Evolutionary conservation across 2,797 vertebrate species (phyloP).

Genomic region (Naso thynnoides): DNA sequence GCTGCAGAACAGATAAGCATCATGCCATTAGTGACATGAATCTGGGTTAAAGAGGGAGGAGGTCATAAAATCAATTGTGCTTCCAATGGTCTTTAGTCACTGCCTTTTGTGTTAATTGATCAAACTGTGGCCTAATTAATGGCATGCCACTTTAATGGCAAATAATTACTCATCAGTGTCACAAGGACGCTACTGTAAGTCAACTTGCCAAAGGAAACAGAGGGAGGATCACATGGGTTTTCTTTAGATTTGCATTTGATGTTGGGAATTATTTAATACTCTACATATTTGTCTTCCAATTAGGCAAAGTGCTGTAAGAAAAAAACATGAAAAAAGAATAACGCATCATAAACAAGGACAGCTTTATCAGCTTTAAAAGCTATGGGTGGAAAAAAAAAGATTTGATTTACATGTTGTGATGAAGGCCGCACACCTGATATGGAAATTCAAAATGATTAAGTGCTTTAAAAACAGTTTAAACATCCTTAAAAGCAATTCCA

Average conservation of each 20-base stretch:
- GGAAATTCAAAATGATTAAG: background rate
- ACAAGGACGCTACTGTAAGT: constrained; percentile 25
- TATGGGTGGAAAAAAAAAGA: background rate
- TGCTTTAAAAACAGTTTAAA: constrained; percentile 2
- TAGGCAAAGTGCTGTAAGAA: constrained; percentile 9
- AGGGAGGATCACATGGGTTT: background rate
- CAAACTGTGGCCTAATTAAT: constrained; percentile 52
- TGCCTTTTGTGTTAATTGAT: constrained; percentile 52
- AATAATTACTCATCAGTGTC: constrained; percentile 42
- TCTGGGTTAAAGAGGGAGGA: constrained; percentile 20
- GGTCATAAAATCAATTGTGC: constrained; percentile 56
- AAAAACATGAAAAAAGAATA: background rate
- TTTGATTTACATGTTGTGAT: background rate
- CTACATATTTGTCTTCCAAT: background rate
- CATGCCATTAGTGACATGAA: constrained; percentile 22
- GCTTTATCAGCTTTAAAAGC: constrained; percentile 1
- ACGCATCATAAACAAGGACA: constrained; percentile 26
- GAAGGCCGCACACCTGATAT: background rate
- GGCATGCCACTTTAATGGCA: constrained; percentile 28
- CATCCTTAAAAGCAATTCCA: background rate
- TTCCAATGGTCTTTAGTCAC: constrained; percentile 31
- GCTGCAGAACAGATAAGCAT: constrained; percentile 33
- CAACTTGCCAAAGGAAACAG: background rate
- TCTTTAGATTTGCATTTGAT: background rate
- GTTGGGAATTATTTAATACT: background rate